phyloP scores from a whole-genome alignment of 2,113 vertebrate species.

The Myocastor coypus region DNA sequence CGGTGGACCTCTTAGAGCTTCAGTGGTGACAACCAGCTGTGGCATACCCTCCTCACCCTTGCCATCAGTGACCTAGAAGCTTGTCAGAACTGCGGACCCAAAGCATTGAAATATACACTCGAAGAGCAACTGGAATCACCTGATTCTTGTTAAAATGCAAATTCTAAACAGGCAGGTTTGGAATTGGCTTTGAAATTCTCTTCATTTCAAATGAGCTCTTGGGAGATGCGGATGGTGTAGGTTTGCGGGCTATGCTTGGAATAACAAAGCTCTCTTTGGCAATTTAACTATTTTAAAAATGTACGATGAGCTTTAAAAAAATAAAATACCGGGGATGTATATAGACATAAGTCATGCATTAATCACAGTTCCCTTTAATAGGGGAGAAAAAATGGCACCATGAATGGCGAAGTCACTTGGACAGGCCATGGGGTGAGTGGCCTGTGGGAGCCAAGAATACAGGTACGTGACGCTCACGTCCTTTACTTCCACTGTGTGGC shows the following conservation, averaged over 20 bases:
- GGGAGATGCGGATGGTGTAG: not conserved
- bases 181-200: not conserved
- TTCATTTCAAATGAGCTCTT: not conserved
- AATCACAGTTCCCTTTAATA: not conserved
- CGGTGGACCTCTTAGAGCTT: not conserved
- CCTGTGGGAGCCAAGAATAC: not conserved
- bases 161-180: not conserved
- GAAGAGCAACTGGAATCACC: not conserved
- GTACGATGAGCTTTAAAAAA: not conserved
- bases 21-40: not conserved
- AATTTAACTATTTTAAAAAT: not conserved
- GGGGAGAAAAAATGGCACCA: not conserved
- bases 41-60: not conserved
- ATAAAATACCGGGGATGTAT: not conserved
- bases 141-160: not conserved
- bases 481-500: fast-evolving
- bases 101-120: not conserved
- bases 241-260: not conserved
- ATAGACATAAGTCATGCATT: not conserved
- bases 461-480: not conserved
- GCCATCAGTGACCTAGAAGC: not conserved
- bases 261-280: not conserved
- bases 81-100: not conserved
- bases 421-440: fast-evolving
- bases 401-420: not conserved